A percentile compares a stretch with the other conserved stretches of the same genome.
Conservation (phyloP, 1,140 invertebrate species). For the Pristionchus pacificus region DNA sequence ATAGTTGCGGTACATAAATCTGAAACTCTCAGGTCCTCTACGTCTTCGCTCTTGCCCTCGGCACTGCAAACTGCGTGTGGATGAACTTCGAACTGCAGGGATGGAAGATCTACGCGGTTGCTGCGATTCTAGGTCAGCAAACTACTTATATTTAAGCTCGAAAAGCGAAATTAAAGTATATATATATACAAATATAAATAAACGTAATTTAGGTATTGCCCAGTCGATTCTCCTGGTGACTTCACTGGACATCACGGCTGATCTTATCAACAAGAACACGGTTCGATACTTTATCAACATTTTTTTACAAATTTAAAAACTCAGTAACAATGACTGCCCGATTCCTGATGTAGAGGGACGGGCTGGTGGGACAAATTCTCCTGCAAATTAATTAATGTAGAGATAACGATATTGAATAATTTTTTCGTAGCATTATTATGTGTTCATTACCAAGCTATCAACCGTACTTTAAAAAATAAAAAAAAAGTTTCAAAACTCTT, state of each 20-base stretch:
- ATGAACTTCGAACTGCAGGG: conserved; percentile 63
- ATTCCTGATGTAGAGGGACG: background rate
- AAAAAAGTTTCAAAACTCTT: conserved; percentile 6
- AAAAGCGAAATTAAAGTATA: too few species aligned
- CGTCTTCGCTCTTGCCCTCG: conserved; percentile 29
- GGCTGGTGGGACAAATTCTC: too few species aligned
- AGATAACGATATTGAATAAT: too few species aligned
- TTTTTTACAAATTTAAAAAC: background rate
- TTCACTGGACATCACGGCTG: conserved; percentile 79
- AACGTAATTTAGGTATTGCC: too few species aligned
- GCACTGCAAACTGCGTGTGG: conserved; percentile 28
- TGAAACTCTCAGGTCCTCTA: conserved; percentile 48
- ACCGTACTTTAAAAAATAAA: too few species aligned
- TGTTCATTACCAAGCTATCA: conserved; percentile 13
- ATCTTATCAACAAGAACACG: conserved; percentile 79
- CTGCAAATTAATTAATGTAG: too few species aligned
- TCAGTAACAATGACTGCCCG: background rate
- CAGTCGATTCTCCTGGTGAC: conserved; percentile 81
- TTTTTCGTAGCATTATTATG: too few species aligned
- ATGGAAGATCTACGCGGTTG: conserved; percentile 72
- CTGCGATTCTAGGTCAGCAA: conserved; percentile 73
- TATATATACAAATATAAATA: too few species aligned
- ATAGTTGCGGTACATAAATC: too few species aligned
- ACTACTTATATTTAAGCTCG: too few species aligned
- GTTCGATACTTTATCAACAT: conserved; percentile 52